Conservation (phyloP, 2,113 vertebrate genomes). For the Nothoprocta pentlandii region DNA sequence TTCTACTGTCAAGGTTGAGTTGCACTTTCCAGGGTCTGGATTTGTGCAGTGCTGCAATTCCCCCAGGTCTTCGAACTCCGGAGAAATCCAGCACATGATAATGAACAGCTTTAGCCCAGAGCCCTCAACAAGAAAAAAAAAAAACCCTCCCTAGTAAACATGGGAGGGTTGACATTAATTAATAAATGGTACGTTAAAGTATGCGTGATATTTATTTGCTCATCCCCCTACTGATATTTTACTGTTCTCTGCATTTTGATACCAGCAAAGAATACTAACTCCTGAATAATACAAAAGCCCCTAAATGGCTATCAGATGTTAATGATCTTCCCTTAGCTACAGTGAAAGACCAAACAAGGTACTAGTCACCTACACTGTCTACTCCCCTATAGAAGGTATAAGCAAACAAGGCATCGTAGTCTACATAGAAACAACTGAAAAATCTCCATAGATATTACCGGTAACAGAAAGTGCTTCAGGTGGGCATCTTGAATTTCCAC, state of each 20-base stretch:
- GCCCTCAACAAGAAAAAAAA: too few relatives aligned
- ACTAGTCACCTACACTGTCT: not conserved
- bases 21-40: not conserved
- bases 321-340: not conserved
- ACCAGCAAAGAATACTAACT: conserved; percentile 1
- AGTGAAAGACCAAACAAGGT: not conserved
- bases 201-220: not conserved
- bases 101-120: not conserved
- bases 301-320: not conserved
- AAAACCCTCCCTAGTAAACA: not conserved
- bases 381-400: not conserved
- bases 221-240: not conserved
- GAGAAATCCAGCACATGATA: not conserved
- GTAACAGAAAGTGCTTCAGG: not conserved
- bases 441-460: not conserved
- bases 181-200: not conserved
- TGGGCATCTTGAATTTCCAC: not conserved
- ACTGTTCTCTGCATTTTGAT: not conserved
- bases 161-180: not conserved
- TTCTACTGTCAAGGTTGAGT: not conserved
- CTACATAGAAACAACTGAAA: conserved; percentile 30
- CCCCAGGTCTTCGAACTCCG: not conserved
- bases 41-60: not conserved
- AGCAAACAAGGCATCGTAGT: not conserved
- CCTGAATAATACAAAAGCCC: not conserved